Conservation (phyloP, 2,113 vertebrate species). For the Myotis davidii region DNA sequence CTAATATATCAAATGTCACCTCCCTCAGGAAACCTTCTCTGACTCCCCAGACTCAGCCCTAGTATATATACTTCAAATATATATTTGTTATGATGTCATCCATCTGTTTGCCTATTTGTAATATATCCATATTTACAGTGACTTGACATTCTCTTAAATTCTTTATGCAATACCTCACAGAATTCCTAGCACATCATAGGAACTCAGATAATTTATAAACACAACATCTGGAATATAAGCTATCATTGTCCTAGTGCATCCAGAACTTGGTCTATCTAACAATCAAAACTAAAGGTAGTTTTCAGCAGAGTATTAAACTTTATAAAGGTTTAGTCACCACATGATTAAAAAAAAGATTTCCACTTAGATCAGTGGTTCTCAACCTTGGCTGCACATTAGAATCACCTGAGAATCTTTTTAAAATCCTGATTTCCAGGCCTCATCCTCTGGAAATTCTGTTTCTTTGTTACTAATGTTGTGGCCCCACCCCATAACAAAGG, state of each 20-base stretch:
- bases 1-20: slow-evolving; percentile 33
- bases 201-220: slow-evolving; percentile 9
- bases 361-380: neutral
- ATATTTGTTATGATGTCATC: neutral
- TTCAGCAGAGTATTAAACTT: slow-evolving; percentile 14
- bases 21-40: neutral
- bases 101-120: neutral
- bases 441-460: too few relatives aligned
- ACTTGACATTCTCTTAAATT: neutral
- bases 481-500: too few relatives aligned
- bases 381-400: too few relatives aligned
- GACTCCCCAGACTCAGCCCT: neutral
- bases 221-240: neutral
- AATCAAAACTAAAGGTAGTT: slow-evolving; percentile 24
- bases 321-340: neutral
- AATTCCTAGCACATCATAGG: neutral
- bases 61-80: neutral
- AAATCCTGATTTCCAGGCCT: too few relatives aligned
- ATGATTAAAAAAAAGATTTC: slow-evolving; percentile 23
- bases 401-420: too few relatives aligned
- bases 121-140: neutral
- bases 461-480: too few relatives aligned
- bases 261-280: neutral
- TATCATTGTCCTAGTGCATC: neutral
- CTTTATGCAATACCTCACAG: neutral